phyloP scores from a whole-genome alignment of 1,140 invertebrate species.

The Copidosoma floridanum region DNA sequence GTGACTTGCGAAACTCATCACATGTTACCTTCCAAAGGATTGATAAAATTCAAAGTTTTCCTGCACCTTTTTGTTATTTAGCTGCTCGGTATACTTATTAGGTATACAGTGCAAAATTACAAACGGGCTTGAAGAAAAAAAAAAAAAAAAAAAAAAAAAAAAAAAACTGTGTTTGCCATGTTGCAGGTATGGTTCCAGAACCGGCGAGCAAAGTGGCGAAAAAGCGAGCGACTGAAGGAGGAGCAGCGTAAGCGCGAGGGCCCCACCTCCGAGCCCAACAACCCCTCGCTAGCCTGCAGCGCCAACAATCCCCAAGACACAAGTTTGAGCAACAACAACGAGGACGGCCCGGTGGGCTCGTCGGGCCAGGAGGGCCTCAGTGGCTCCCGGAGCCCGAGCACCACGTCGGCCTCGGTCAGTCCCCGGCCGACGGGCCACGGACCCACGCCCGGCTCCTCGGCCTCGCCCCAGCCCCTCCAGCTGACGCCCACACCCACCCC shows the following conservation, averaged over 20 bases:
- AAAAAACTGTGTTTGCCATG: too few species aligned
- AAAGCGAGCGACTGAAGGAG: slow-evolving; percentile 86
- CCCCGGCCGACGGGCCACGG: slow-evolving; percentile 37
- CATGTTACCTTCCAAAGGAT: too few species aligned
- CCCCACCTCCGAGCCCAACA: slow-evolving; percentile 63
- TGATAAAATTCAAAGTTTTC: too few species aligned
- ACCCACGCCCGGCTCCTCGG: neutral
- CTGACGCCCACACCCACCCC: slow-evolving; percentile 1
- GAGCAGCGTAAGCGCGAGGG: slow-evolving; percentile 83
- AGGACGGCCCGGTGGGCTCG: slow-evolving; percentile 44
- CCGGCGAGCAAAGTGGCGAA: slow-evolving; percentile 88
- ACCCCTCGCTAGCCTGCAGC: too few species aligned
- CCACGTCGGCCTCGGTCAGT: slow-evolving; percentile 53
- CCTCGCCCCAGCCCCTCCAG: slow-evolving; percentile 5
- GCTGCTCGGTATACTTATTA: too few species aligned
- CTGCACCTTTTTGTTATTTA: too few species aligned
- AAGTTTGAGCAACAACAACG: too few species aligned
- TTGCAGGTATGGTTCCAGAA: slow-evolving; percentile 94
- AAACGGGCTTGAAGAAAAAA: too few species aligned
- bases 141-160: too few species aligned
- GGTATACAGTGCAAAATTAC: too few species aligned
- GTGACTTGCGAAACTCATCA: too few species aligned
- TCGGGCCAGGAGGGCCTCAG: slow-evolving; percentile 36
- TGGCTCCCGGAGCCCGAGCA: slow-evolving; percentile 52
- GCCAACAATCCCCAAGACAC: slow-evolving; percentile 34